These are phyloP conservation scores for Falco biarmicus DNA, from an alignment of 2,797 vertebrate genomes.

Conservation along the genomic window DNA sequence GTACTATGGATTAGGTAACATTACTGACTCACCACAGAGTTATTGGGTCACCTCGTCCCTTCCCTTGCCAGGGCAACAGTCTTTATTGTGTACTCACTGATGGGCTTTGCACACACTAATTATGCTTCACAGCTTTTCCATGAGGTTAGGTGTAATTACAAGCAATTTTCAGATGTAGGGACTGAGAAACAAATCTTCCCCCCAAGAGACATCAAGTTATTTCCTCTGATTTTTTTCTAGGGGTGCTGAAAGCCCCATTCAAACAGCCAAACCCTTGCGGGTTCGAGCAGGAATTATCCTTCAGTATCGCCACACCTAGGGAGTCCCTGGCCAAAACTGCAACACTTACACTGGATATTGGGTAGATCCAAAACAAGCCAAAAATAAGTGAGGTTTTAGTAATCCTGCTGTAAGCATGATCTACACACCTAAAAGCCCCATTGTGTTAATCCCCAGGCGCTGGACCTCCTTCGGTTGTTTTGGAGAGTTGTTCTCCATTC, in stretches of 20 bases:
- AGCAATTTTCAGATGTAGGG: background rate
- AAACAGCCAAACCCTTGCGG: background rate
- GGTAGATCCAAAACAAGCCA: background rate
- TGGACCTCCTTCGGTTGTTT: background rate
- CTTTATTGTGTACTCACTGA: background rate
- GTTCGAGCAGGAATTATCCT: background rate
- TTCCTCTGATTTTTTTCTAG: background rate
- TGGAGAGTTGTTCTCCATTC: background rate
- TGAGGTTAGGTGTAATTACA: background rate
- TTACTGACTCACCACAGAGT: conserved; percentile 28
- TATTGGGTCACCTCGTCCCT: conserved; percentile 21
- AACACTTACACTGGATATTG: background rate
- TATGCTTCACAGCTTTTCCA: background rate
- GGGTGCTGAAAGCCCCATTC: background rate
- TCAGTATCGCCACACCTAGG: background rate
- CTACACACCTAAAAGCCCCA: background rate
- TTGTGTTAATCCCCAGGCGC: background rate
- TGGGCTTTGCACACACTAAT: background rate
- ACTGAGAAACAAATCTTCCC: background rate
- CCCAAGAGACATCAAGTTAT: background rate
- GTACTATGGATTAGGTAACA: background rate
- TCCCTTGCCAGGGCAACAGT: background rate
- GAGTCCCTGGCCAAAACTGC: background rate
- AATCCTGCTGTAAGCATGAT: background rate
- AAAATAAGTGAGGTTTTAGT: background rate